Evolutionary conservation across 2,113 vertebrate genomes (phyloP).

Genomic region (Tapirus terrestris): DNA sequence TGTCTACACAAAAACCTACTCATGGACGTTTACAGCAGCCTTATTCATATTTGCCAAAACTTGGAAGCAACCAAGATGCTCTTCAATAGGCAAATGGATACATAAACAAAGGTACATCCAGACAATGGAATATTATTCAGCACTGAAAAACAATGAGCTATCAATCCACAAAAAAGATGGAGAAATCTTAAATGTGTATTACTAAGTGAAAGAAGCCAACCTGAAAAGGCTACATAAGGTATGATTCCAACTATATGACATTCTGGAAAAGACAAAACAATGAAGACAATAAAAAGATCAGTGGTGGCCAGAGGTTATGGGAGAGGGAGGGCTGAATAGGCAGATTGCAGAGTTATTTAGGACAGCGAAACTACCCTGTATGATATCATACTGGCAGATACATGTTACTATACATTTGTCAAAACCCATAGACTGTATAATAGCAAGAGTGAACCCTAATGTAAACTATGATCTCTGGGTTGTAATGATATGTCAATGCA

Average conservation of each 20-base stretch:
- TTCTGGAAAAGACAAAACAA: not conserved
- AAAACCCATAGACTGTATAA: not conserved
- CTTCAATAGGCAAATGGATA: not conserved
- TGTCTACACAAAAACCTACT: not conserved
- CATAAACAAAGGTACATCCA: not conserved
- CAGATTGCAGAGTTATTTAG: not conserved
- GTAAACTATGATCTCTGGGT: not conserved
- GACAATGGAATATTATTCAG: not conserved
- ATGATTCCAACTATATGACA: not conserved
- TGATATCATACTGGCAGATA: not conserved
- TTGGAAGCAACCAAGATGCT: not conserved
- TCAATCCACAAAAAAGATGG: not conserved
- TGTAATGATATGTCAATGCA: not conserved
- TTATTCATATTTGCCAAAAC: not conserved
- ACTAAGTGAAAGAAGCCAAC: not conserved
- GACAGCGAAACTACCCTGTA: not conserved
- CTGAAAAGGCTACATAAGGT: not conserved
- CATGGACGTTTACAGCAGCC: not conserved
- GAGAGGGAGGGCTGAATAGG: not conserved
- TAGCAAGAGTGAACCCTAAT: not conserved
- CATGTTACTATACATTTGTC: not conserved
- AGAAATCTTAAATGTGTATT: not conserved
- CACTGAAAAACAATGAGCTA: not conserved
- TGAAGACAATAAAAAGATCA: not conserved
- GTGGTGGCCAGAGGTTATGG: not conserved